A percentile compares a stretch with the other conserved stretches of the same genome.
These are phyloP conservation scores for Rhingia rostrata DNA, from an alignment of 2,888 invertebrate species.

Conservation along the genomic window DNA sequence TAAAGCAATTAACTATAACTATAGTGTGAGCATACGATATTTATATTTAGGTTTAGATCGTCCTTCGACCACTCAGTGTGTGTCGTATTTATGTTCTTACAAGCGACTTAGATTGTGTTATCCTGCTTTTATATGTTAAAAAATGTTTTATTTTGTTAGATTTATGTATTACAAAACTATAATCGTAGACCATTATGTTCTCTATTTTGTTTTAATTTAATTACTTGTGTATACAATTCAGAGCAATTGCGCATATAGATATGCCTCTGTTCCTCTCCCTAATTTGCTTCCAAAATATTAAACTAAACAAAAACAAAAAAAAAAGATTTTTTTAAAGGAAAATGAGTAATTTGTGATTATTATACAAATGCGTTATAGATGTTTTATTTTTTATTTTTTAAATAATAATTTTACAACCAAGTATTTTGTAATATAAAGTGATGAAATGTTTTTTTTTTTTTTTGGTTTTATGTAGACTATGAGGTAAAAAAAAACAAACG, in stretches of 20 bases:
- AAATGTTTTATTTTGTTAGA: slow-evolving; percentile 25
- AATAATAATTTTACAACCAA: slow-evolving; percentile 66
- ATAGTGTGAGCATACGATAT: slow-evolving; percentile 44
- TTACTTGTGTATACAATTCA: slow-evolving; percentile 34
- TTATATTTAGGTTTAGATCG: slow-evolving; percentile 51
- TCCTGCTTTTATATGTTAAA: slow-evolving; percentile 51
- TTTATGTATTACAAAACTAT: slow-evolving; percentile 15
- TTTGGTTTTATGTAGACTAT: slow-evolving; percentile 62
- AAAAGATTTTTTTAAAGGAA: slow-evolving; percentile 46
- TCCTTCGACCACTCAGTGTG: slow-evolving; percentile 23
- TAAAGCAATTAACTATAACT: slow-evolving; percentile 38
- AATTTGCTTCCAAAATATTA: slow-evolving; percentile 62
- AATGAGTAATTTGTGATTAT: slow-evolving; percentile 66
- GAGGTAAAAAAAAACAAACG: slow-evolving; percentile 17
- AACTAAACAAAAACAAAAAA: slow-evolving; percentile 36
- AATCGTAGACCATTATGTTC: slow-evolving; percentile 1
- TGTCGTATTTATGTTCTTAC: slow-evolving; percentile 53
- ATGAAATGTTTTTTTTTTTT: slow-evolving; percentile 60
- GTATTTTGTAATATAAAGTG: slow-evolving; percentile 72
- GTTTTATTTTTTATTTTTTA: slow-evolving; percentile 49
- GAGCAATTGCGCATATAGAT: slow-evolving; percentile 20
- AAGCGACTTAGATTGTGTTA: slow-evolving; percentile 43
- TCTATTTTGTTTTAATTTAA: slow-evolving; percentile 6
- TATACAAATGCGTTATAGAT: slow-evolving; percentile 57
- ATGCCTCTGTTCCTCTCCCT: slow-evolving; percentile 50